Percentiles rank a stretch among this genome's conserved stretches.
Conservation (phyloP, 2,113 vertebrate genomes). For the Muntiacus reevesi region DNA sequence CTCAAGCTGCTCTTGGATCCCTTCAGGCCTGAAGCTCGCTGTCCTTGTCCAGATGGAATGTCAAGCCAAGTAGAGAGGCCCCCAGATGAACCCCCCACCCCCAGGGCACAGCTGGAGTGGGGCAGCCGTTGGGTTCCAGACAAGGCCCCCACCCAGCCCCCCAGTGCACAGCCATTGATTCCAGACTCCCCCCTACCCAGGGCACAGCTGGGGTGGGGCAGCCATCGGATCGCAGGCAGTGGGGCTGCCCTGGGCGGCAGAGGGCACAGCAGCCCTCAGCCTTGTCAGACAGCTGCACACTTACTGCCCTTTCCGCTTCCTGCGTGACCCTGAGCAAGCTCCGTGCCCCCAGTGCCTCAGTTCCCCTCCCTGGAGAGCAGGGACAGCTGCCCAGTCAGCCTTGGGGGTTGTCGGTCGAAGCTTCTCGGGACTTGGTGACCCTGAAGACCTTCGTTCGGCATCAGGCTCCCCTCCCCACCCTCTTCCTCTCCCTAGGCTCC, state of each 20-base stretch:
- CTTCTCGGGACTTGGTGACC: background rate
- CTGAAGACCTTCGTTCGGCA: background rate
- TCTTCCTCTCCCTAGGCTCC: background rate
- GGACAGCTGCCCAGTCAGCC: rapidly evolving
- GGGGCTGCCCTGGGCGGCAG: background rate
- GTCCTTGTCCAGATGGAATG: background rate
- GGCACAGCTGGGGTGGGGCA: background rate
- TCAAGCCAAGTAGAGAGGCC: background rate
- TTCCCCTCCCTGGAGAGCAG: background rate
- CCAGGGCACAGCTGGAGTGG: background rate
- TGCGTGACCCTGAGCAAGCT: background rate
- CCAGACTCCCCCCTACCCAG: too few relatives aligned
- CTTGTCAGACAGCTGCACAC: background rate
- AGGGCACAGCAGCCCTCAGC: too few relatives aligned
- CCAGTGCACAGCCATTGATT: too few relatives aligned
- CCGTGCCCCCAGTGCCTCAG: background rate
- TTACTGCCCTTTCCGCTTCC: background rate
- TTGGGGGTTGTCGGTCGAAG: background rate
- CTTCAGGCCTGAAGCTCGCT: rapidly evolving
- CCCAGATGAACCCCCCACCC: background rate
- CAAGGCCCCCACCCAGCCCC: too few relatives aligned
- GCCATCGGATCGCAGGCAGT: background rate
- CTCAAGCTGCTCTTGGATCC: background rate
- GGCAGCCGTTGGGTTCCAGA: background rate
- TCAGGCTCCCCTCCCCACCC: background rate